A percentile compares a stretch with the other conserved stretches of the same genome.
These are phyloP conservation scores for Pharmacophagus antenor DNA, from an alignment of 2,888 invertebrate genomes.

Conservation along the genomic window DNA sequence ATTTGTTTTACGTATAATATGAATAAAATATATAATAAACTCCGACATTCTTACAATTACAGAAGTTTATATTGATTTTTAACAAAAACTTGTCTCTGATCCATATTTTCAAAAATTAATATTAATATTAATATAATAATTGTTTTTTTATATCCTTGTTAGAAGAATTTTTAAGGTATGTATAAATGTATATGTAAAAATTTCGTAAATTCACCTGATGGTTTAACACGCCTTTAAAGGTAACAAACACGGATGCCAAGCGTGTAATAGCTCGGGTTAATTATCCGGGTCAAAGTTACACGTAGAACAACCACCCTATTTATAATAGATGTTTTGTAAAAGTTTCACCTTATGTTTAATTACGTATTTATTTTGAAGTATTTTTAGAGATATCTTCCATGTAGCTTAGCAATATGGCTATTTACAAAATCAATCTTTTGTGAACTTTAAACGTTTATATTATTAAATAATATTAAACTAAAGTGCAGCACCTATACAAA, in stretches of 20 bases:
- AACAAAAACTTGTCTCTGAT: not conserved
- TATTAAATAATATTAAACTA: too few species aligned
- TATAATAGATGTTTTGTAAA: constrained; percentile 20
- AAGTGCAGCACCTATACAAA: too few species aligned
- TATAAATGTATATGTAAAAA: too few species aligned
- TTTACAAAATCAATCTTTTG: too few species aligned
- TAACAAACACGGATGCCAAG: constrained; percentile 32
- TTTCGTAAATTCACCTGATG: constrained; percentile 28
- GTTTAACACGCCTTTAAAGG: constrained; percentile 39
- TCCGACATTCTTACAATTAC: not conserved
- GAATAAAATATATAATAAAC: too few species aligned
- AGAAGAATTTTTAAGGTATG: too few species aligned
- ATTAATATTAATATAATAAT: too few species aligned
- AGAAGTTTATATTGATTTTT: not conserved
- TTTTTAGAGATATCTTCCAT: not conserved
- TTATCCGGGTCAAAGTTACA: constrained; percentile 63
- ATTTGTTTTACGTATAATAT: too few species aligned
- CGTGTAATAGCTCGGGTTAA: constrained; percentile 60
- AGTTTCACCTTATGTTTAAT: constrained; percentile 19
- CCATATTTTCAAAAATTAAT: too few species aligned
- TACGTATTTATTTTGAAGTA: not conserved
- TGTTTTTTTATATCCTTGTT: too few species aligned
- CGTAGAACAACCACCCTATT: constrained; percentile 51
- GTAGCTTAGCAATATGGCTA: too few species aligned
- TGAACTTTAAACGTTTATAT: too few species aligned